Evolutionary conservation across 1,140 invertebrate species (phyloP), one percentile per base, ranked within the genome.

Genomic region (Drosophila guanche): DNA sequence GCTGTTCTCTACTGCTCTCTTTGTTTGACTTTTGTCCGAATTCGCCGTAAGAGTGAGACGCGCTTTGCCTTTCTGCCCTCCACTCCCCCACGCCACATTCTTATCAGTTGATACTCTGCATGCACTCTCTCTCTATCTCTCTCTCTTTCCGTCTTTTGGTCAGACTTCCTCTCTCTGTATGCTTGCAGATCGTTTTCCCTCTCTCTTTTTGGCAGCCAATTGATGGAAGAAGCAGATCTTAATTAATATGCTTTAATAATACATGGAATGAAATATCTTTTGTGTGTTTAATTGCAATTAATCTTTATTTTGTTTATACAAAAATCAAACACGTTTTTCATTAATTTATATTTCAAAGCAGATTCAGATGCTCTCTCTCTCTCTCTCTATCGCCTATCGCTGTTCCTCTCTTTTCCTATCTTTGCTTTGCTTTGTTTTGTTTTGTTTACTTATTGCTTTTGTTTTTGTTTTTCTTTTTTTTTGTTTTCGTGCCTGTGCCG

Each of bases 401-500:
- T 23, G 22, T 61, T 27, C 5, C 42, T 43, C 37, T 33, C 16
- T 42, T 23, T 23, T 23, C 10, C 33, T 37, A 37, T 37, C 22
- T n/a, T 37, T 29, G 22, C 22, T n/a, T 37, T 29, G 22, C 33
- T 37, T 37, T 37, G 33, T 12, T 62, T 72, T 72, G 51, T 62
- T 45, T 71, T 85, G 73, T 80, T 80, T 86, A 69, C 76, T 76
- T 86, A 73, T 12, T 73, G 76, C 85, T 76, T 84, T 67, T 76
- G 51, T 73, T 59, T 73, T 40, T 61, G 53, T 25, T 42, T 43
- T 37, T 48, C 60, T 68, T 52, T 25, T 42, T 43, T 37, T 48
- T 68, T 68, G 57, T 70, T 73, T 61, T 54, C 25, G 45, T 41
- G 59, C 57, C 37, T 54, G 58, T 65, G 51, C 47, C 37, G 47